phyloP scores from a whole-genome alignment of 2,888 invertebrate species.

The Epistrophe grossulariae region DNA sequence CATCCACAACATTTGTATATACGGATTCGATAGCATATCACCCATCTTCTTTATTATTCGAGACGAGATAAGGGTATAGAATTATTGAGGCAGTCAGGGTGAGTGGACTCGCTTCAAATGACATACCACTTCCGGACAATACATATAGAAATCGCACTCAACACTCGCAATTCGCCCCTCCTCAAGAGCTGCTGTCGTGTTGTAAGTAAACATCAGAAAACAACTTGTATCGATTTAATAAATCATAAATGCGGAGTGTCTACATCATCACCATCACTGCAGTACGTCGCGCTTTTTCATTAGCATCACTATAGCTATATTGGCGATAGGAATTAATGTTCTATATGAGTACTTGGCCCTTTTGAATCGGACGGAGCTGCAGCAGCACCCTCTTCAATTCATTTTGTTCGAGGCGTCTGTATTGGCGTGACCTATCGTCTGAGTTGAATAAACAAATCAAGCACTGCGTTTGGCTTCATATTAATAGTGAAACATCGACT shows the following conservation, averaged over 20 bases:
- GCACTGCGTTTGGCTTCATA: slow-evolving; percentile 46
- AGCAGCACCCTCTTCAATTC: slow-evolving; percentile 10
- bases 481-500: slow-evolving; percentile 32
- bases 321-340: slow-evolving; percentile 59
- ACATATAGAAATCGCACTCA: slow-evolving; percentile 45
- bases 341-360: not conserved
- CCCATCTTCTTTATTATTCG: not conserved
- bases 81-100: slow-evolving; percentile 25
- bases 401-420: slow-evolving; percentile 46
- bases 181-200: slow-evolving; percentile 12
- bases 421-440: slow-evolving; percentile 73
- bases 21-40: slow-evolving; percentile 44
- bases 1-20: slow-evolving; percentile 20
- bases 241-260: slow-evolving; percentile 69
- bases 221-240: slow-evolving; percentile 75
- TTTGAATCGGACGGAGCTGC: not conserved
- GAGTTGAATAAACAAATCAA: slow-evolving; percentile 74
- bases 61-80: slow-evolving; percentile 55
- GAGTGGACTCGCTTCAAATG: slow-evolving; percentile 50
- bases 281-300: slow-evolving; percentile 24
- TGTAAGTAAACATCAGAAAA: slow-evolving; percentile 60
- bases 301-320: slow-evolving; percentile 15
- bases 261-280: slow-evolving; percentile 63
- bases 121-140: slow-evolving; percentile 57
- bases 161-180: not conserved